Base-by-base conservation (phyloP, 2,888 invertebrate species). In the Dastarcus helophoroides region DNA sequence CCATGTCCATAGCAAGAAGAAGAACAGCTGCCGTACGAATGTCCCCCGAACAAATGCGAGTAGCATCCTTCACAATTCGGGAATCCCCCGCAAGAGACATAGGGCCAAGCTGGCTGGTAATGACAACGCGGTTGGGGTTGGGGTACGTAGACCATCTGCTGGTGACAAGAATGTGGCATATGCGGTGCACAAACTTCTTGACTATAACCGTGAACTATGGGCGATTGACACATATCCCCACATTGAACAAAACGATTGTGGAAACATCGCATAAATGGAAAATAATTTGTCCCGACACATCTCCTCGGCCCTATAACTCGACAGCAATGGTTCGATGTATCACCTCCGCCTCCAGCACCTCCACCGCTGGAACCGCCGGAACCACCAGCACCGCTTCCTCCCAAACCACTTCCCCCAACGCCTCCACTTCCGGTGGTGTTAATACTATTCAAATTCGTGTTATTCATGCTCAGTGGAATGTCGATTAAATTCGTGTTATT, bases 401-500 rank as follows among this genome's bases (percentile, higher is more conserved):
- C n/a, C n/a, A n/a, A n/a, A n/a, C n/a, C 23, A 0, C 23, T 35
- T 19, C 21, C 19, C 7, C 23, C 14, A 14, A 15, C 22, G 8
- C 12, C 16, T 17, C 9, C n/a, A 16, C 16, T 11, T 7, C 7
- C 8, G n/a, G 36, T 31, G 12, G 56, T 22, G 3, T 57, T 53
- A 14, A 62, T 51, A 32, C 62, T 62, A 33, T 63, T 58, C 6
- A 47, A 37, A 31, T 60, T 60, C 0, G 59, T 58, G 28, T 53
- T 59, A 34, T 60, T 60, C 3, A 62, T 37, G 10, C 42, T 45
- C 14, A 62, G 53, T 1, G 63, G 62, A 6, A 60, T 48, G 37
- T 62, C 60, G 12, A 63, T 51, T 4, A 57, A 24, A 33, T 62
- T 60, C 0, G 61, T 62, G 31, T 58, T 60, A 35, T 62, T 62